Conservation (phyloP, 2,888 invertebrate species). For the Smittia aterrima region DNA sequence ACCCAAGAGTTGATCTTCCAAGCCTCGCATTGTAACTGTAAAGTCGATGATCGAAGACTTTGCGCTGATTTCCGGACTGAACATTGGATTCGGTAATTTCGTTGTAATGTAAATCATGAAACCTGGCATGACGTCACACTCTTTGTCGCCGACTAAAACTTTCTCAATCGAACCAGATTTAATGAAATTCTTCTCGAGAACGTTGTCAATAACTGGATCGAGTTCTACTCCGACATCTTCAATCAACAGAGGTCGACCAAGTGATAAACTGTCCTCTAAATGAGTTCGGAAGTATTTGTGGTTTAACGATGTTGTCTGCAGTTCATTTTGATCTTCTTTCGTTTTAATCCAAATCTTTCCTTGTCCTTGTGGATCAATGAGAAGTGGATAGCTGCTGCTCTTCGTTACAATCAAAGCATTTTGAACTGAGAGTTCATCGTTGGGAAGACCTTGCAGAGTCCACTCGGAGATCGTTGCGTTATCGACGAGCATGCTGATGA, state of each 20-base stretch:
- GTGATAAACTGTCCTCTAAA: conserved; percentile 81
- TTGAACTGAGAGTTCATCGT: conserved; percentile 93
- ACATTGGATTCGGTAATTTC: conserved; percentile 92
- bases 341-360: conserved; percentile 98
- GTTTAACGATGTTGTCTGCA: conserved; percentile 91
- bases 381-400: conserved; percentile 87
- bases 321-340: conserved; percentile 82
- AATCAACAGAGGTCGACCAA: conserved; percentile 85
- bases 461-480: conserved; percentile 88
- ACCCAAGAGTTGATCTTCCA: conserved; percentile 92
- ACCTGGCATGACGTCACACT: conserved; percentile 94
- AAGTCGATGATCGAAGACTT: conserved; percentile 97
- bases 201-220: conserved; percentile 95
- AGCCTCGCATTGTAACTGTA: conserved; percentile 93
- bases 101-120: conserved; percentile 96
- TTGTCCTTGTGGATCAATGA: conserved; percentile 95
- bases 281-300: conserved; percentile 95
- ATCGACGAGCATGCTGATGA: conserved; percentile 89
- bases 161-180: conserved; percentile 96
- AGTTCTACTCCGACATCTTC: conserved; percentile 94
- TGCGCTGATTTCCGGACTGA: conserved; percentile 94
- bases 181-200: conserved; percentile 95
- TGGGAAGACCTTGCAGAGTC: conserved; percentile 93
- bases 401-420: conserved; percentile 96
- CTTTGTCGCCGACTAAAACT: conserved; percentile 91